phyloP scores from a whole-genome alignment of 2,888 invertebrate species.

The Creontiades dilutus region DNA sequence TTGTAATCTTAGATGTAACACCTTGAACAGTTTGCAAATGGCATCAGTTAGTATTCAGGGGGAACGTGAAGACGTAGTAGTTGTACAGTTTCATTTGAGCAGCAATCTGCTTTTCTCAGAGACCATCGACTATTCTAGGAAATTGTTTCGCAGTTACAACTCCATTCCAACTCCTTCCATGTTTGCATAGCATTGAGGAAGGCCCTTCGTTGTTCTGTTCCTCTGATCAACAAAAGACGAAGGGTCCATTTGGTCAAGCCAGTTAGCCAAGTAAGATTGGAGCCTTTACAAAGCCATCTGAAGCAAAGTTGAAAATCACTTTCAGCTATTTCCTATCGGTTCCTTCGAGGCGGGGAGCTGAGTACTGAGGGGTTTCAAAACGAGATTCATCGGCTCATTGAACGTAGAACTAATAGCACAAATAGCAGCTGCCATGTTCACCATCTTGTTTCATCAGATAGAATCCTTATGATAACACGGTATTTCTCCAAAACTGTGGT shows the following conservation, averaged over 20 bases:
- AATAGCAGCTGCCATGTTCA: neutral
- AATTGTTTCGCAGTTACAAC: neutral
- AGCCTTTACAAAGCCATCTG: conserved; percentile 39
- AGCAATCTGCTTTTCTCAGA: neutral
- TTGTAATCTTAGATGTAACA: no score
- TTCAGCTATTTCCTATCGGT: conserved; percentile 42
- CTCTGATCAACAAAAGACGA: neutral
- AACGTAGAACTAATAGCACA: neutral
- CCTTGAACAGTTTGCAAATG: no score
- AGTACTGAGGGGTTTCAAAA: neutral
- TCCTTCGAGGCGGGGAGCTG: neutral
- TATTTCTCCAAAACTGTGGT: neutral
- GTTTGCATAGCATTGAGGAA: conserved; percentile 30
- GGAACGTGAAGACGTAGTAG: no score
- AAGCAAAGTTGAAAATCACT: conserved; percentile 57
- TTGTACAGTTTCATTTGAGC: neutral
- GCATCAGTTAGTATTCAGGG: no score
- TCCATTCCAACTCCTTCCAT: conserved; percentile 38
- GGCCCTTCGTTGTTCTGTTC: conserved; percentile 31
- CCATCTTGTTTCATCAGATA: neutral
- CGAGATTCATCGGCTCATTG: neutral
- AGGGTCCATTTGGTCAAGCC: conserved; percentile 48
- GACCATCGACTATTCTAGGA: neutral
- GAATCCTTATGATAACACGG: neutral
- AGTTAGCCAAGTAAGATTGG: conserved; percentile 67